Conservation (phyloP, 2,797 vertebrate species). For the Ispidina lecontei region DNA sequence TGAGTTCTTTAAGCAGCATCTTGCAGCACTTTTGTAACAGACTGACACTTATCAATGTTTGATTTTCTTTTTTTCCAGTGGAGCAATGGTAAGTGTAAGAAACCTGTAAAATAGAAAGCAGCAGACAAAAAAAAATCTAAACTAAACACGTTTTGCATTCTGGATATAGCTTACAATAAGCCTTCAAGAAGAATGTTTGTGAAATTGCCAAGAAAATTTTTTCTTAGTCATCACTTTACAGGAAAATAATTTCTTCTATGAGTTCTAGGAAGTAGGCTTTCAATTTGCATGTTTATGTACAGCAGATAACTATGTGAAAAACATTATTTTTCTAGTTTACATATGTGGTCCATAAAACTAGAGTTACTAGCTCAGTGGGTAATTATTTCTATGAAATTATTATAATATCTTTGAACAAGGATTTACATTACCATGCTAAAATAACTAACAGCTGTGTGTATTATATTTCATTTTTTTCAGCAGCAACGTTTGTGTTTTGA, state of each 20-base stretch:
- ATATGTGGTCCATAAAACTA: conserved; percentile 63
- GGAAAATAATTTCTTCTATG: background rate
- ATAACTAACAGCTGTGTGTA: conserved; percentile 41
- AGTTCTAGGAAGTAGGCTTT: conserved; percentile 3
- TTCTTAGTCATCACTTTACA: background rate
- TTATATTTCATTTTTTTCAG: conserved; percentile 53
- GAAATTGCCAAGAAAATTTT: background rate
- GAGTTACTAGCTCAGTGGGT: conserved; percentile 56
- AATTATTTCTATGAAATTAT: conserved; percentile 66
- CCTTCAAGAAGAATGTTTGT: background rate
- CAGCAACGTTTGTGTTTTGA: conserved; percentile 31
- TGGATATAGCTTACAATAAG: background rate
- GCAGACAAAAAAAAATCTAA: background rate
- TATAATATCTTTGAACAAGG: conserved; percentile 59
- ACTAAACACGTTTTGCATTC: background rate
- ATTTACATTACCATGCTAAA: conserved; percentile 55
- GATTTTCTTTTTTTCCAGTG: background rate
- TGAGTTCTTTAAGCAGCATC: background rate
- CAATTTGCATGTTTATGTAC: conserved; percentile 36
- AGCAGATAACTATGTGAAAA: conserved; percentile 36
- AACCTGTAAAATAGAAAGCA: background rate
- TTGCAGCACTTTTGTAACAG: background rate
- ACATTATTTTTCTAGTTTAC: conserved; percentile 49
- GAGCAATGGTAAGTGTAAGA: background rate
- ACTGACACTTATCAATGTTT: background rate